Evolutionary conservation across 2,888 invertebrate species (phyloP).

Genomic region (Capitulum mitella): DNA sequence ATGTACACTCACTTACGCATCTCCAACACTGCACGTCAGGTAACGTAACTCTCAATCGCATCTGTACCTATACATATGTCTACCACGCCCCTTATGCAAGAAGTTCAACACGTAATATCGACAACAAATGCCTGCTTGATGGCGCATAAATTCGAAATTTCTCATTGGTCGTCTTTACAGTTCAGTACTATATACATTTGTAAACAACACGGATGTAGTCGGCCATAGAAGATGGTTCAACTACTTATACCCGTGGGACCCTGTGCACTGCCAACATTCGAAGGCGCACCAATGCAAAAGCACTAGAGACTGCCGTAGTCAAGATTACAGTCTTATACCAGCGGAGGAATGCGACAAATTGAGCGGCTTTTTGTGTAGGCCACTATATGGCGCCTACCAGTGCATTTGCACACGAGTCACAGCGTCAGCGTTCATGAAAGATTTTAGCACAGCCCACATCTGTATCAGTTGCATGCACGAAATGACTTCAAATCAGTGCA

Average conservation of each 20-base stretch:
- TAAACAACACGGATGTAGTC: not conserved
- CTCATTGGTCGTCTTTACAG: not conserved
- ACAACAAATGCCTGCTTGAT: not conserved
- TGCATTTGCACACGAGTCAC: not conserved
- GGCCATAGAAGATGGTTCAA: not conserved
- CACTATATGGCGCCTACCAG: not conserved
- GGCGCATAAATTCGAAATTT: not conserved
- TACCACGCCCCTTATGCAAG: not conserved
- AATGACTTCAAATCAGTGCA: not conserved
- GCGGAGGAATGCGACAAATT: not conserved
- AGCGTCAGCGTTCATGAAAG: not conserved
- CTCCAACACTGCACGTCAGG: not conserved
- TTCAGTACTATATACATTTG: not conserved
- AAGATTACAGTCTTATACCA: not conserved
- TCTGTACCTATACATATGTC: not conserved
- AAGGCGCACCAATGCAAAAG: not conserved
- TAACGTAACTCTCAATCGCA: not conserved
- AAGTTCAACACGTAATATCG: not conserved
- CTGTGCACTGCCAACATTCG: not conserved
- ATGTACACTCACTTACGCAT: no score
- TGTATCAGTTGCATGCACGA: constrained; percentile 1
- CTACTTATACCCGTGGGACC: not conserved
- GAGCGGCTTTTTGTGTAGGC: not conserved
- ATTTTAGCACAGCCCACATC: not conserved
- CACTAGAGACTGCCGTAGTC: not conserved